phyloP scores from a whole-genome alignment of 2,888 invertebrate genomes.

The Tetranychus piercei region DNA sequence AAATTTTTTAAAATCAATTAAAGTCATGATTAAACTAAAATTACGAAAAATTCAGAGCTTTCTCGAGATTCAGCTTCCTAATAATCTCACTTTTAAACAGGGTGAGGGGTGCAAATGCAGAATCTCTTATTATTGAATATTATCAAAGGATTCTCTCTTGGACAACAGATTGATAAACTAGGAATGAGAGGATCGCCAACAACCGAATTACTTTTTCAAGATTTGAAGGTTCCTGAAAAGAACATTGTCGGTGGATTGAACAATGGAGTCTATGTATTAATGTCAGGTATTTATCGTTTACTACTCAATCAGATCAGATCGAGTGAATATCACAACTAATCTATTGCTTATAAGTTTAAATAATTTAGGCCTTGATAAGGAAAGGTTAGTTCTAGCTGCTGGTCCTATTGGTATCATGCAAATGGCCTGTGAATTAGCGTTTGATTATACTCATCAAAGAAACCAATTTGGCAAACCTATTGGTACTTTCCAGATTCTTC shows the following conservation, averaged over 20 bases:
- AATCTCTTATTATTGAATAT: no score
- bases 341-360: neutral
- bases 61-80: no score
- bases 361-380: conserved; percentile 64
- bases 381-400: conserved; percentile 66
- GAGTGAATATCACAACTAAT: neutral
- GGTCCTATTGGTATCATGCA: conserved; percentile 48
- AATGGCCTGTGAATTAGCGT: conserved; percentile 57
- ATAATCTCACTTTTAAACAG: no score
- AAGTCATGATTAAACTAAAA: no score
- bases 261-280: conserved; percentile 85
- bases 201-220: conserved; percentile 81
- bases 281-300: conserved; percentile 35
- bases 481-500: conserved; percentile 54
- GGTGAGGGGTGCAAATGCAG: no score
- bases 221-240: conserved; percentile 64
- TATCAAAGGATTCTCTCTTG: conserved; percentile 74
- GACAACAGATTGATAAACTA: conserved; percentile 80
- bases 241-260: conserved; percentile 68
- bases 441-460: conserved; percentile 85
- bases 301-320: no score
- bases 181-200: conserved; percentile 97
- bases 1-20: no score
- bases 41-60: no score
- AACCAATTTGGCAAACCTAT: conserved; percentile 75